Evolutionary conservation across 2,113 vertebrate genomes (phyloP), one percentile per base, ranked within the genome.

Genomic region (Prochilodus magdalenae): DNA sequence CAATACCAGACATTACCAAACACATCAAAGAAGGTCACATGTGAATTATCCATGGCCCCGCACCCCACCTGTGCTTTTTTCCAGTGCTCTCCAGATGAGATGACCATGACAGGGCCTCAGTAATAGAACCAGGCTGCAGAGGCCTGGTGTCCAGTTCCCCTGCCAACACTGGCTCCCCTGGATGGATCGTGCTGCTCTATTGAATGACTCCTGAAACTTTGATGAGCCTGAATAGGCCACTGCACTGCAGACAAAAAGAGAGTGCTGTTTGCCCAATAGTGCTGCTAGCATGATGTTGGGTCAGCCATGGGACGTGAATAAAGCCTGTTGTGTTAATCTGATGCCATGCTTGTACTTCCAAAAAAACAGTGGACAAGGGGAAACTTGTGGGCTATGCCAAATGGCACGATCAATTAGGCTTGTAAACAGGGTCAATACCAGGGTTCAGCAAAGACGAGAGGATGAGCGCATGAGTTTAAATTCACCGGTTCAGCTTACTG

Each of bases 151-250:
- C 85, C 82, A 81, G 73, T 84, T 86, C 79, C 66, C 49, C 55
- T 76, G 75, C 80, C 81, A 83, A 74, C 60, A 27, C 62, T 57
- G 81, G 69, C 85, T 86, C 85, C 81, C 80, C 73, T 74, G 67
- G 77, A 81, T 57, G 75, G 77, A 44, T 73, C n/a, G 55, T 62
- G 83, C 57, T 29, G 71, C 75, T 74, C 55, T 73, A 84, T 82
- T 86, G 85, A 86, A 86, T 86, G 79, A 86, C 85, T 86, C 71
- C 76, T 86, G 57, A 86, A 86, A 86, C 44, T 82, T 86, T 86
- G 82, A 86, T 86, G 82, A 86, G 82, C 53, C 8, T 0, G 67
- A 83, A 83, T 83, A 73, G 73, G 77, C 81, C 78, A 80, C 73
- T 57, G 44, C 59, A 73, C 73, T 49, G 75, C 51, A 77, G 73